phyloP scores from a whole-genome alignment of 2,888 invertebrate genomes.

The Cynaeus angustus region DNA sequence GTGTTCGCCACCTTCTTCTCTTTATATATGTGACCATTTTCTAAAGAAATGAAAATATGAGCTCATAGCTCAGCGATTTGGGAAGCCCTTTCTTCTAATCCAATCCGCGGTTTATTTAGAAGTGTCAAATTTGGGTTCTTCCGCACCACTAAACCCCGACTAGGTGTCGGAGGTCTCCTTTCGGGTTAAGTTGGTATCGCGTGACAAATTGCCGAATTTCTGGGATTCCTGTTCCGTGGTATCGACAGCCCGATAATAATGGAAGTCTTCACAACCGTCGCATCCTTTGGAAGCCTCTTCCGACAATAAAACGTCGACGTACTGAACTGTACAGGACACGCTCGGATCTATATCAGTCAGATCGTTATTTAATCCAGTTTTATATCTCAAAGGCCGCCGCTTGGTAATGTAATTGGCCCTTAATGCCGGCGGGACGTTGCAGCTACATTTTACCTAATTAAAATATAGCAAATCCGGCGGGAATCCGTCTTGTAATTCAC shows the following conservation, averaged over 20 bases:
- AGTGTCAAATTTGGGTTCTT: background rate
- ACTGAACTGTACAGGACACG: slow-evolving; percentile 41
- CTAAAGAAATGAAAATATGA: no score
- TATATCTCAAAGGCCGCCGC: slow-evolving; percentile 52
- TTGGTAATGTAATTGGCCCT: slow-evolving; percentile 52
- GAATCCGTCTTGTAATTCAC: slow-evolving; percentile 62
- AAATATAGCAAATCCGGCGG: slow-evolving; percentile 63
- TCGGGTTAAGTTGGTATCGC: slow-evolving; percentile 1
- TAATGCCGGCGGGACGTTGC: slow-evolving; percentile 50
- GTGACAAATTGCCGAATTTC: slow-evolving; percentile 48
- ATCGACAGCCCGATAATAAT: slow-evolving; percentile 43
- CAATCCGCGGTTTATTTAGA: background rate
- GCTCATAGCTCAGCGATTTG: no score
- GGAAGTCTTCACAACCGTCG: slow-evolving; percentile 10
- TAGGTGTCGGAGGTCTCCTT: slow-evolving; percentile 3
- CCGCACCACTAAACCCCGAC: slow-evolving; percentile 1
- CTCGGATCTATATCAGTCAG: slow-evolving; percentile 47
- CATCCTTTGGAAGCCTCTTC: slow-evolving; percentile 18
- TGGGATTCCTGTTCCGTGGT: slow-evolving; percentile 37
- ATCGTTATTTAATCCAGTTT: slow-evolving; percentile 53
- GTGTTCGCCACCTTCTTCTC: no score
- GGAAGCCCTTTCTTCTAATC: background rate
- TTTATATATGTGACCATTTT: no score
- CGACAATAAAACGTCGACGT: slow-evolving; percentile 38
- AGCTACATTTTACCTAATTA: slow-evolving; percentile 57